Evolutionary conservation across 2,888 invertebrate genomes (phyloP).

Genomic region (Bhutanitis thaidina): DNA sequence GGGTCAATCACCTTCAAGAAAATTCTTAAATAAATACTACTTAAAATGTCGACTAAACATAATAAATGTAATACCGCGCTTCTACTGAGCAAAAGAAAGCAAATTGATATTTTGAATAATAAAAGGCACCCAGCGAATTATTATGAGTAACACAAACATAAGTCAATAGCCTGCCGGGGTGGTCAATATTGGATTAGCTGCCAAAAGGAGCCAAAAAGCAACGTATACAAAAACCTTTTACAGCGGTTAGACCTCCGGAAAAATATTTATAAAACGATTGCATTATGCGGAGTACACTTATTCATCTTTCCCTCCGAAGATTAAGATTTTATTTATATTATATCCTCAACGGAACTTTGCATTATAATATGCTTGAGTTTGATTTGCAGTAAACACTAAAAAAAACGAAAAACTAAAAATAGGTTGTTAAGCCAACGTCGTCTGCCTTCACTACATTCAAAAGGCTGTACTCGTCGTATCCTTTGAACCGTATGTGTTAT

Average conservation of each 20-base stretch:
- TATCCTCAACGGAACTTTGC: too few relatives aligned
- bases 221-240: slow-evolving; percentile 81
- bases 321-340: too few relatives aligned
- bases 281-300: slow-evolving; percentile 48
- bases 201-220: slow-evolving; percentile 79
- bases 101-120: slow-evolving; percentile 79
- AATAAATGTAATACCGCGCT: slow-evolving; percentile 42
- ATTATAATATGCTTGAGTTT: too few relatives aligned
- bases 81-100: slow-evolving; percentile 56
- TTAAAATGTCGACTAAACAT: slow-evolving; percentile 31
- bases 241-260: slow-evolving; percentile 69
- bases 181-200: slow-evolving; percentile 79
- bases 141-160: slow-evolving; percentile 77
- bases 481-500: too few relatives aligned
- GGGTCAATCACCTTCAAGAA: neutral
- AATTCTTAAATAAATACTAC: slow-evolving; percentile 9
- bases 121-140: slow-evolving; percentile 71
- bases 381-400: too few relatives aligned
- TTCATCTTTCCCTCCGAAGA: slow-evolving; percentile 13
- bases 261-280: slow-evolving; percentile 72
- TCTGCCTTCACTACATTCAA: too few relatives aligned
- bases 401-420: too few relatives aligned
- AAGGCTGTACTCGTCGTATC: too few relatives aligned
- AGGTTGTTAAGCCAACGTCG: too few relatives aligned
- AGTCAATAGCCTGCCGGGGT: slow-evolving; percentile 76